These are phyloP conservation scores for Ammodytes marinus DNA, from an alignment of 2,113 vertebrate genomes.

Conservation along the genomic window DNA sequence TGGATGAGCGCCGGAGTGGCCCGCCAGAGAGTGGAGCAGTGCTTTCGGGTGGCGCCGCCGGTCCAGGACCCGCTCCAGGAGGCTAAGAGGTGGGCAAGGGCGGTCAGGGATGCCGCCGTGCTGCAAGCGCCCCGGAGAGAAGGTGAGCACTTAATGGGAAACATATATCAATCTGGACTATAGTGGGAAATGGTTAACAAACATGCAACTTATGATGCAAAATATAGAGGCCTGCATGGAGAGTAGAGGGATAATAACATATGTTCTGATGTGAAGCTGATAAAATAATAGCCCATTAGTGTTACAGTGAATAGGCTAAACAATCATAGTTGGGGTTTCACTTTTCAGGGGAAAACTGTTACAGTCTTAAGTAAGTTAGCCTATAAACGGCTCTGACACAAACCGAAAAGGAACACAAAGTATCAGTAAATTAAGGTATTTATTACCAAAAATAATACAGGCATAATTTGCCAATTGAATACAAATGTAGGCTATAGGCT, in stretches of 20 bases:
- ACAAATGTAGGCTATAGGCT: too few species aligned
- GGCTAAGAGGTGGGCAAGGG: constrained; percentile 84
- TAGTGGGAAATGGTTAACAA: too few species aligned
- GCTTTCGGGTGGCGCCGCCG: constrained; percentile 80
- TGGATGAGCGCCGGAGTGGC: constrained; percentile 83
- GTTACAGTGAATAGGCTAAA: too few species aligned
- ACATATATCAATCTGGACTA: not conserved
- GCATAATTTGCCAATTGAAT: too few species aligned
- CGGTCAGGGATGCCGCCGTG: constrained; percentile 75
- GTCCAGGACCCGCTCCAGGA: constrained; percentile 81
- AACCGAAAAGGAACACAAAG: too few species aligned
- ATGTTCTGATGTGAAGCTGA: not conserved
- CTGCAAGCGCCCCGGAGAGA: constrained; percentile 72
- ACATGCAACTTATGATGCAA: constrained; percentile 6
- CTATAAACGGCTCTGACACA: too few species aligned
- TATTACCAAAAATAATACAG: too few species aligned
- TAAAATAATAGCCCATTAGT: not conserved
- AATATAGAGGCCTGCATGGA: not conserved
- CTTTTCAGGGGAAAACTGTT: too few species aligned
- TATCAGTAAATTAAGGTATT: too few species aligned
- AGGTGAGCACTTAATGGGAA: constrained; percentile 69
- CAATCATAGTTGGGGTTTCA: too few species aligned
- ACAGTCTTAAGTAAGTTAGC: too few species aligned
- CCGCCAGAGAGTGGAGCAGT: constrained; percentile 83
- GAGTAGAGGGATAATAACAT: not conserved